Evolutionary conservation across 1,140 invertebrate genomes (phyloP).

Genomic region (Drosophila sp.): DNA sequence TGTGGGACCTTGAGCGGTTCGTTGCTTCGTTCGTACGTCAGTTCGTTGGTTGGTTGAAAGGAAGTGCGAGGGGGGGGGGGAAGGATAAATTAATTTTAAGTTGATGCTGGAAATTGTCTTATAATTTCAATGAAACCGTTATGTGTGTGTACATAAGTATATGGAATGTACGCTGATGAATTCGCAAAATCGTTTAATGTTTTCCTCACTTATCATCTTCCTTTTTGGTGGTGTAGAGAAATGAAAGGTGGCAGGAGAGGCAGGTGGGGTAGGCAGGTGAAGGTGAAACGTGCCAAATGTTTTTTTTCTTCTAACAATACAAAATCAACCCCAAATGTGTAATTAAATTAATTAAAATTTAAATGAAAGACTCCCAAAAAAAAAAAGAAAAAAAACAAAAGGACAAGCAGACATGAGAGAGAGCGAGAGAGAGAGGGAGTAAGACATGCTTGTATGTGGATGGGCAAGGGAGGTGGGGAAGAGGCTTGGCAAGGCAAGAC

Average conservation of each 20-base stretch:
- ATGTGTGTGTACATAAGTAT: not conserved
- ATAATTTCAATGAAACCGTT: not conserved
- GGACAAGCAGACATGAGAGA: constrained; percentile 10
- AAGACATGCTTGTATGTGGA: not conserved
- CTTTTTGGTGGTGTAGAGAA: constrained; percentile 67
- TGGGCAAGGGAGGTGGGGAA: too few species aligned
- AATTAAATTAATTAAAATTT: constrained; percentile 62
- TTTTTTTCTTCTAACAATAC: not conserved
- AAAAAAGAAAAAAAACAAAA: not conserved
- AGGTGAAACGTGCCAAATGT: constrained; percentile 26
- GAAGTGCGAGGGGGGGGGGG: not conserved
- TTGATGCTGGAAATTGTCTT: constrained; percentile 28
- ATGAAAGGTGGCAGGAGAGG: constrained; percentile 16
- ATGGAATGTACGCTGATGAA: constrained; percentile 9
- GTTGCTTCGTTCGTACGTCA: not conserved
- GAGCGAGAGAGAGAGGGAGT: constrained; percentile 4
- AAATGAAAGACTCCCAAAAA: constrained; percentile 35
- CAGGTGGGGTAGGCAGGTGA: not conserved
- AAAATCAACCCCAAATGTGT: constrained; percentile 34
- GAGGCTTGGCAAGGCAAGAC: not conserved
- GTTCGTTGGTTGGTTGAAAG: not conserved
- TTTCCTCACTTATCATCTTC: not conserved
- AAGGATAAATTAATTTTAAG: constrained; percentile 68
- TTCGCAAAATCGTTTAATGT: not conserved
- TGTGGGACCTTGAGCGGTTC: constrained; percentile 41